Conservation (phyloP, 2,888 invertebrate genomes). For the Tholera decimalis region DNA sequence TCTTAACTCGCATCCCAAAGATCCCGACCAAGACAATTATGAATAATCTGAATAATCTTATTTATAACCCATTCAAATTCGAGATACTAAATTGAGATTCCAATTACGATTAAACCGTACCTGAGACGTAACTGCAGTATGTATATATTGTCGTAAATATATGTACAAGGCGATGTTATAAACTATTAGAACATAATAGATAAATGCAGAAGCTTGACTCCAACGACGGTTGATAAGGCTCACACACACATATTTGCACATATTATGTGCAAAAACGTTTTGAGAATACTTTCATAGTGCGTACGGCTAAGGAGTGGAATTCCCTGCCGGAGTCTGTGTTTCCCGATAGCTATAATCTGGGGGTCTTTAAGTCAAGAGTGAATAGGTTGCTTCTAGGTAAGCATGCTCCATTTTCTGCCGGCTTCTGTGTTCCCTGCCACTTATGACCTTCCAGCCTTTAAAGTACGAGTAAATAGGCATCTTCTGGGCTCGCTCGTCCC, state of each 20-base stretch:
- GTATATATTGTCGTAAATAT: conserved; percentile 29
- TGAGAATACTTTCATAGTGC: no score
- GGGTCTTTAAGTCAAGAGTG: no score
- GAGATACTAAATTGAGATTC: conserved; percentile 57
- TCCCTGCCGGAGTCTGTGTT: no score
- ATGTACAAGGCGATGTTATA: conserved; percentile 31
- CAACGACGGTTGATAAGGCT: background rate
- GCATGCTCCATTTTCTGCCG: no score
- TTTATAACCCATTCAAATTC: conserved; percentile 59
- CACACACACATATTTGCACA: background rate
- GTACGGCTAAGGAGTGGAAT: no score
- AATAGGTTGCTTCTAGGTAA: no score
- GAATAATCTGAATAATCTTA: conserved; percentile 55
- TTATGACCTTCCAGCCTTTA: no score
- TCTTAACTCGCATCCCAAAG: conserved; percentile 23
- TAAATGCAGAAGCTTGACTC: conserved; percentile 8
- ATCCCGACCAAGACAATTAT: conserved; percentile 41
- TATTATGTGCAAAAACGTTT: no score
- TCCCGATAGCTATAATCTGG: no score
- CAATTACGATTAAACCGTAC: conserved; percentile 59
- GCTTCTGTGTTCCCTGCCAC: no score
- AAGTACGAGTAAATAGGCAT: no score
- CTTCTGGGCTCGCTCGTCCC: no score
- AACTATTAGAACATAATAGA: conserved; percentile 26
- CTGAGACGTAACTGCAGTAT: conserved; percentile 42